phyloP scores from a whole-genome alignment of 2,888 invertebrate species.

The Cancer borealis region DNA sequence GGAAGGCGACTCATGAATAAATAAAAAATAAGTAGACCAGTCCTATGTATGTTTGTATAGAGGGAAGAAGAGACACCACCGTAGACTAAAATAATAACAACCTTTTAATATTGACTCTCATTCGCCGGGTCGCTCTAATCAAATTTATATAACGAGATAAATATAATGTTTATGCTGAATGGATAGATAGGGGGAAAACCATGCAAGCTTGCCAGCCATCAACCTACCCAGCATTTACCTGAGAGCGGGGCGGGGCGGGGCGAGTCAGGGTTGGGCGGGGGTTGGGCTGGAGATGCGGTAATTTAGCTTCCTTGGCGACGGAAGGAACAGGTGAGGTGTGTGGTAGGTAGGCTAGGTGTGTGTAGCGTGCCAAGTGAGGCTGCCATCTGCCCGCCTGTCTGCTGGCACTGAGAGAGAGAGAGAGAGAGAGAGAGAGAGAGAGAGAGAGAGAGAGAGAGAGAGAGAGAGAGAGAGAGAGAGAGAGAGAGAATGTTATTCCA shows the following conservation, averaged over 20 bases:
- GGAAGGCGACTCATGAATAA: neutral
- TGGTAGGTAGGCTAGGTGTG: conserved; percentile 3
- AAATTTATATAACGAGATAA: too few relatives aligned
- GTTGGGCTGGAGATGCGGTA: neutral
- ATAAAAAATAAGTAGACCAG: neutral
- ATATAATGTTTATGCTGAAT: too few relatives aligned
- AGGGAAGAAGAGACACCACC: too few relatives aligned
- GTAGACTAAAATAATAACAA: neutral
- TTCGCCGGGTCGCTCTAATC: neutral
- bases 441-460: neutral
- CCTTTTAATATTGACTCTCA: neutral
- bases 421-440: neutral
- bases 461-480: neutral
- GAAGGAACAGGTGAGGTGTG: neutral
- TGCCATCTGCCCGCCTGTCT: conserved; percentile 18
- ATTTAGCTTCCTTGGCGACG: neutral
- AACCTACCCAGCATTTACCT: neutral
- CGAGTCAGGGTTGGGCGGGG: neutral
- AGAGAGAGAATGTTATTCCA: neutral
- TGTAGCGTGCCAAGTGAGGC: neutral
- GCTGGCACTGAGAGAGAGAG: neutral
- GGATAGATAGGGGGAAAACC: too few relatives aligned
- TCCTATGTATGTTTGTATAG: neutral
- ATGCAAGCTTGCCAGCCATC: too few relatives aligned
- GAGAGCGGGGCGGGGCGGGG: neutral